Conservation (phyloP, 2,797 vertebrate genomes). For the Tokudaia muenninki region DNA sequence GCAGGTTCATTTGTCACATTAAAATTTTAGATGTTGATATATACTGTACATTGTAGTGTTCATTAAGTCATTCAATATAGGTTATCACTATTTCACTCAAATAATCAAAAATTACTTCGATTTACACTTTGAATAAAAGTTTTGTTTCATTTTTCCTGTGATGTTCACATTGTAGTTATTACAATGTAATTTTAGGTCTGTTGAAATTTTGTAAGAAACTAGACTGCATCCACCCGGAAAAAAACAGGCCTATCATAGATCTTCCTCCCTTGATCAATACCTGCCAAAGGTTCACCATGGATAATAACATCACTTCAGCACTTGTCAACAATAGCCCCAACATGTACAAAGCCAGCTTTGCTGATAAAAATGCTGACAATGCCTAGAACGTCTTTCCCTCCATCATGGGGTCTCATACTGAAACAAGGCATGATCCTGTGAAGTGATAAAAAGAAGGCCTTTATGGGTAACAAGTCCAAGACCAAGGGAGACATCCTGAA, state of each 20-base stretch:
- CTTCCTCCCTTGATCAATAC: not conserved
- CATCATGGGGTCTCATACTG: not conserved
- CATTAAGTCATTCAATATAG: not conserved
- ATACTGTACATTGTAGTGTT: not conserved
- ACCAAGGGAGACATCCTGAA: not conserved
- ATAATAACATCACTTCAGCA: not conserved
- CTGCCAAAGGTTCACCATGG: too few relatives aligned
- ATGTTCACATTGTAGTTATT: not conserved
- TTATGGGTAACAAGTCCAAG: not conserved
- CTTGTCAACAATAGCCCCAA: not conserved
- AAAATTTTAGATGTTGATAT: conserved; percentile 46
- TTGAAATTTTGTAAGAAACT: not conserved
- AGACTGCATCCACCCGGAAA: not conserved
- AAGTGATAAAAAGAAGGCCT: not conserved
- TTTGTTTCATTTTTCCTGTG: conserved; percentile 45
- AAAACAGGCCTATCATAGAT: not conserved
- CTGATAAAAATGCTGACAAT: not conserved
- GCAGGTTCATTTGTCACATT: conserved; percentile 10
- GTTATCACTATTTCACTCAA: conserved; percentile 36
- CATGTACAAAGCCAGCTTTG: not conserved
- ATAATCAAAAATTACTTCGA: conserved; percentile 15
- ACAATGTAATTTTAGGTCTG: not conserved
- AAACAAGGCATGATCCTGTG: not conserved
- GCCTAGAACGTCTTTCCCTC: not conserved
- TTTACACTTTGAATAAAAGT: conserved; percentile 1